A percentile compares a stretch with the other conserved stretches of the same genome.
Evolutionary conservation across 2,797 vertebrate genomes (phyloP).

Genomic region (Hirundo rustica): DNA sequence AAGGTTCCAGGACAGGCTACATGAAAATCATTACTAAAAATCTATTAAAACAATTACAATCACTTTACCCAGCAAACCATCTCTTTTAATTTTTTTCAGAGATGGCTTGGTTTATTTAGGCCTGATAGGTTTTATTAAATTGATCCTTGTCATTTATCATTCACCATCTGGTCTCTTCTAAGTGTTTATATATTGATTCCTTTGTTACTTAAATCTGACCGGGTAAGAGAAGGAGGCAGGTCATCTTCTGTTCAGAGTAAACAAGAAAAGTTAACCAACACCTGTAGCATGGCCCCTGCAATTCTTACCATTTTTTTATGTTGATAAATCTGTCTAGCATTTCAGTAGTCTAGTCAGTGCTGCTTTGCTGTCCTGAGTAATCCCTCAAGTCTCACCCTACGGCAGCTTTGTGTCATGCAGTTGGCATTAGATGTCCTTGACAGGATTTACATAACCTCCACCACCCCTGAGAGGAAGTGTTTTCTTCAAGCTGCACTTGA

Average conservation of each 20-base stretch:
- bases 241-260: not conserved
- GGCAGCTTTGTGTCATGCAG: not conserved
- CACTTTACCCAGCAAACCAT: not conserved
- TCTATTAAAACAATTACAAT: not conserved
- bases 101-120: not conserved
- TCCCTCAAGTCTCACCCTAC: not conserved
- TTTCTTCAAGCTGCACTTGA: not conserved
- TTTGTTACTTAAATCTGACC: constrained; percentile 12
- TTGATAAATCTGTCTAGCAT: not conserved
- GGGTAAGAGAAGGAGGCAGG: not conserved
- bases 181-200: constrained; percentile 11
- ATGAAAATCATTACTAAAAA: not conserved
- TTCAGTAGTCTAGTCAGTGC: not conserved
- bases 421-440: not conserved
- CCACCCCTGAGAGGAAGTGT: not conserved
- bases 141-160: constrained; percentile 9
- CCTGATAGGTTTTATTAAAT: not conserved
- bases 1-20: not conserved
- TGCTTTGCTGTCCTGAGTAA: not conserved
- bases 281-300: not conserved
- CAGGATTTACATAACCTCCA: not conserved
- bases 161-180: not conserved
- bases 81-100: not conserved
- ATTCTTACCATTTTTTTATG: not conserved
- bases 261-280: not conserved